These are phyloP conservation scores for Dryobotodes eremita DNA, from an alignment of 2,888 invertebrate genomes.

Conservation along the genomic window DNA sequence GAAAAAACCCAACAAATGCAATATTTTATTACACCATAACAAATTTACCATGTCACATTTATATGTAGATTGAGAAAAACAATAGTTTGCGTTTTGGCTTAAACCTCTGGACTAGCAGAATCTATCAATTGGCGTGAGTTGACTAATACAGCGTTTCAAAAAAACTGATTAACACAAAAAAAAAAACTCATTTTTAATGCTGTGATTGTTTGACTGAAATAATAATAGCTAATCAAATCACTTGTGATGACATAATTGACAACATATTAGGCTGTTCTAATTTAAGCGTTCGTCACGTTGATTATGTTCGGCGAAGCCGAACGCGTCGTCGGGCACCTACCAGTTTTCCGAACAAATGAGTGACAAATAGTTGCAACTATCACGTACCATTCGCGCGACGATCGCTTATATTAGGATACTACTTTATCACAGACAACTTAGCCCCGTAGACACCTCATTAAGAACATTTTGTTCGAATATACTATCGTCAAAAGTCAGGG, in stretches of 20 bases:
- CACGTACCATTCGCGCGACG: background rate
- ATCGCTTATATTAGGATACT: background rate
- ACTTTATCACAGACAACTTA: too few relatives aligned
- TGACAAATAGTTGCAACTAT: background rate
- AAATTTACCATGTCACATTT: conserved; percentile 39
- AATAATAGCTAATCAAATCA: background rate
- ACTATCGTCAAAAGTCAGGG: too few relatives aligned
- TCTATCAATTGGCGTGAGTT: too few relatives aligned
- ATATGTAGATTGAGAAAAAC: conserved; percentile 10
- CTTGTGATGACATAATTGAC: background rate
- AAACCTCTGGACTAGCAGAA: too few relatives aligned
- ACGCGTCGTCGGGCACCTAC: background rate
- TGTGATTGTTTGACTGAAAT: background rate
- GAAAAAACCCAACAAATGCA: conserved; percentile 71
- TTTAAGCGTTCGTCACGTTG: background rate
- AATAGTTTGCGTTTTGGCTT: too few relatives aligned
- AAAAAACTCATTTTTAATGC: background rate
- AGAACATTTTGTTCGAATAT: too few relatives aligned
- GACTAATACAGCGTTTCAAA: background rate
- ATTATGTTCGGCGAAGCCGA: background rate
- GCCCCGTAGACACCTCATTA: too few relatives aligned
- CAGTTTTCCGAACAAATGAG: background rate
- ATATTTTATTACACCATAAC: conserved; percentile 68
- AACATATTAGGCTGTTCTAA: background rate
- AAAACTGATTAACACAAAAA: background rate